phyloP scores from a whole-genome alignment of 1,140 invertebrate genomes.

The Agraylea sexmaculata region DNA sequence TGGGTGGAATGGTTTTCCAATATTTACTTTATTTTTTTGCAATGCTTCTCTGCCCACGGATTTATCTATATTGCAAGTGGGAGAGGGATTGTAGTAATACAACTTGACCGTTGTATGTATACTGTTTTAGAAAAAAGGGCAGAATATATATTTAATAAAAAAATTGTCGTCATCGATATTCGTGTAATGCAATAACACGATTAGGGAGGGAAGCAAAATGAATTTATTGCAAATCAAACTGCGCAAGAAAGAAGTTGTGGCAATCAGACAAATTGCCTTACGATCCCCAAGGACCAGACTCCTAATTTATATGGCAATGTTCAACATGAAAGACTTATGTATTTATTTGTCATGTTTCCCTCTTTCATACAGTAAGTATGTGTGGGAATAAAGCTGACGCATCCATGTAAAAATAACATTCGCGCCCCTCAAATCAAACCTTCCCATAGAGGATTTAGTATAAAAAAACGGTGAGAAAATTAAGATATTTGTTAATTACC shows the following conservation, averaged over 20 bases:
- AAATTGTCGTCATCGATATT: constrained; percentile 1
- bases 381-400: too few species aligned
- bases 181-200: neutral
- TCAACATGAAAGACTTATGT: too few species aligned
- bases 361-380: too few species aligned
- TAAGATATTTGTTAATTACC: too few species aligned
- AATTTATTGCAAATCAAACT: constrained; percentile 38
- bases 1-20: constrained; percentile 38
- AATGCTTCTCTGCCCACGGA: constrained; percentile 8
- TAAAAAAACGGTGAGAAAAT: too few species aligned
- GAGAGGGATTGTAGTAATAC: neutral
- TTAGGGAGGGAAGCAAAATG: constrained; percentile 19
- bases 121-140: too few species aligned
- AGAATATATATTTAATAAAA: neutral
- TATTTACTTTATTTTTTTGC: constrained; percentile 31
- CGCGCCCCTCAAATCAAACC: too few species aligned
- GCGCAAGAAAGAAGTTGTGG: constrained; percentile 25
- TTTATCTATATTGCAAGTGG: neutral
- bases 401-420: too few species aligned
- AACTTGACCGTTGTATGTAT: neutral
- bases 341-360: too few species aligned
- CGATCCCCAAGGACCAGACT: constrained; percentile 33
- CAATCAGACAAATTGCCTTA: constrained; percentile 45
- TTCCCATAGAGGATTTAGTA: too few species aligned
- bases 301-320: too few species aligned